A percentile compares a stretch with the other conserved stretches of the same genome.
Evolutionary conservation across 2,888 invertebrate species (phyloP).

Genomic region (Drosophila nr. perissopoda): DNA sequence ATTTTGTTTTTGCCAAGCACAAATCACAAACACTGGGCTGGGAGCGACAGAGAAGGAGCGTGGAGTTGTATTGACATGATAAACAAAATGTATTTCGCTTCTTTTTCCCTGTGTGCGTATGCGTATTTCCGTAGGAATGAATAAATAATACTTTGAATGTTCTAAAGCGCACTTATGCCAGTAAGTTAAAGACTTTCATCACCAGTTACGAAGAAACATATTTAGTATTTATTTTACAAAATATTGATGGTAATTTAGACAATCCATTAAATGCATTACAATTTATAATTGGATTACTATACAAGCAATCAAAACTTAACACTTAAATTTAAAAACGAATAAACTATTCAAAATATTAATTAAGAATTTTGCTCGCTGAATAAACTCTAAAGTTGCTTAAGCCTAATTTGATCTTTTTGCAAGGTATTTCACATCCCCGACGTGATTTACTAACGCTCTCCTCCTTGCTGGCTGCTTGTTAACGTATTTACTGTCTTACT

Average conservation of each 20-base stretch:
- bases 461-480: neutral
- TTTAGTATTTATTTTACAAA: neutral
- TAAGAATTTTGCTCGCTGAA: neutral
- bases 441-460: neutral
- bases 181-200: neutral
- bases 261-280: neutral
- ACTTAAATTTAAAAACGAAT: neutral
- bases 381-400: neutral
- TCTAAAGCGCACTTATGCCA: neutral
- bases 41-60: neutral
- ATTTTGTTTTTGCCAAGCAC: constrained; percentile 19
- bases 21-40: constrained; percentile 37
- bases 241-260: neutral
- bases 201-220: neutral
- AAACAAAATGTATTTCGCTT: constrained; percentile 52
- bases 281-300: neutral
- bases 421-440: neutral
- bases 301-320: neutral
- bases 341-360: neutral
- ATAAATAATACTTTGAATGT: neutral
- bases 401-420: neutral
- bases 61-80: constrained; percentile 53
- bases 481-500: neutral
- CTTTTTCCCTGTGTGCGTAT: neutral
- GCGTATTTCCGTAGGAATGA: neutral